A percentile compares a stretch with the other conserved stretches of the same genome.
These are phyloP conservation scores for Tragelaphus imberbis DNA, from an alignment of 2,113 vertebrate species.

Conservation along the genomic window DNA sequence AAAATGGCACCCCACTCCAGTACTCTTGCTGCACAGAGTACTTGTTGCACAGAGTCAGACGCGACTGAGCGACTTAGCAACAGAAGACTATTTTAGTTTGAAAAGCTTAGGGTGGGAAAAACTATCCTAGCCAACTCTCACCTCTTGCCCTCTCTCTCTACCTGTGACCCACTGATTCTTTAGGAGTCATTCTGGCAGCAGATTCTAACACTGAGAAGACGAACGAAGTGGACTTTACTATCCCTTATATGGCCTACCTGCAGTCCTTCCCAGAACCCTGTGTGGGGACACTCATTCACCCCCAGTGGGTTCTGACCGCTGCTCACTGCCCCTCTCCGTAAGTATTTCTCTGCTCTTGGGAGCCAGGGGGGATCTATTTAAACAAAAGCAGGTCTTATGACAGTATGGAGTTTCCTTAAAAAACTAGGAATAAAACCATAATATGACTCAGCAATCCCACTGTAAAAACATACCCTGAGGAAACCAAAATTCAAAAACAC, in stretches of 20 bases:
- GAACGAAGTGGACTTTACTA: neutral
- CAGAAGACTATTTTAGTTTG: neutral
- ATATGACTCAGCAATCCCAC: neutral
- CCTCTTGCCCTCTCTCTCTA: neutral
- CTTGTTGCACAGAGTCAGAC: rapidly evolving
- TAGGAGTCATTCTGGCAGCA: neutral
- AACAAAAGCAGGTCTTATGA: neutral
- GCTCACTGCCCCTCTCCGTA: constrained; percentile 62
- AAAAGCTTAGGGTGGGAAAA: neutral
- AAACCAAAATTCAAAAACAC: neutral
- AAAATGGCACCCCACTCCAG: neutral
- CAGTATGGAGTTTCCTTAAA: neutral
- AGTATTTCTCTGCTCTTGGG: neutral
- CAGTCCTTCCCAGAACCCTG: constrained; percentile 48
- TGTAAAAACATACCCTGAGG: neutral
- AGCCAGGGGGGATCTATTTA: neutral
- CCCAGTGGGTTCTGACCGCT: constrained; percentile 50
- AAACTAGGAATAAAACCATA: neutral
- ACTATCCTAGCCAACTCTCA: neutral
- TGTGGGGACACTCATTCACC: constrained; percentile 56
- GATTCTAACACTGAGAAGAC: rapidly evolving
- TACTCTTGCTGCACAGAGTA: no score
- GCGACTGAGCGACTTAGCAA: rapidly evolving
- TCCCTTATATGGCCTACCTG: constrained; percentile 66
- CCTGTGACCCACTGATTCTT: neutral